Percentiles rank a stretch among this genome's conserved stretches.
Conservation (phyloP, 2,797 vertebrate species). For the Etheostoma nigrum region DNA sequence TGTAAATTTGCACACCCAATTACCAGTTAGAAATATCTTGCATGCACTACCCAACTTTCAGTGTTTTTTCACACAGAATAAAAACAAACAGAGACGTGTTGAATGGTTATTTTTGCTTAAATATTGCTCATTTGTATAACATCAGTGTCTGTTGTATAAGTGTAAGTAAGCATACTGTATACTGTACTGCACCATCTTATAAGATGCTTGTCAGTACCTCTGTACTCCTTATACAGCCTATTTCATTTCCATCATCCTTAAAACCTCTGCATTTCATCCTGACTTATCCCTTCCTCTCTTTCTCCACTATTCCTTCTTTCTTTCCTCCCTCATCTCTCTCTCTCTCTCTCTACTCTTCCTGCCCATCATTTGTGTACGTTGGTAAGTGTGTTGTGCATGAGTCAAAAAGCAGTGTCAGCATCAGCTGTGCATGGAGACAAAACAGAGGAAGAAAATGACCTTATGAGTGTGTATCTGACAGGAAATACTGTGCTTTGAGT, state of each 20-base stretch:
- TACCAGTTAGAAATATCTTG: conserved; percentile 34
- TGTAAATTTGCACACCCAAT: conserved; percentile 47
- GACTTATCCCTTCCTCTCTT: conserved; percentile 1
- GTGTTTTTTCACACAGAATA: background rate
- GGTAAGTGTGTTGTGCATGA: conserved; percentile 17
- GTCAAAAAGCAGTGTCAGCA: conserved; percentile 60
- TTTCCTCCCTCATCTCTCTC: background rate
- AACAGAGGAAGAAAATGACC: conserved; percentile 24
- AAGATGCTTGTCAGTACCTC: background rate
- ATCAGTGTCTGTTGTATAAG: background rate
- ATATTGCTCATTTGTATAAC: background rate
- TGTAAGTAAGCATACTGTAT: background rate
- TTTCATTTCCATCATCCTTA: conserved; percentile 24
- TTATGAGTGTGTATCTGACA: background rate
- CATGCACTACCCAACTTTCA: conserved; percentile 7
- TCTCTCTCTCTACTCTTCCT: background rate
- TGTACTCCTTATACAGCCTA: background rate
- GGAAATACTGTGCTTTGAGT: too few species aligned
- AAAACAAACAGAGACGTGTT: conserved; percentile 7
- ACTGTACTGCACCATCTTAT: background rate
- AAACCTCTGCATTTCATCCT: conserved; percentile 8
- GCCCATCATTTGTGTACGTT: conserved; percentile 11
- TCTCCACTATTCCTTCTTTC: background rate
- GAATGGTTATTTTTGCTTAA: background rate
- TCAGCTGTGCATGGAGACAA: conserved; percentile 48